phyloP scores from a whole-genome alignment of 2,113 vertebrate genomes.

The Recurvirostra avosetta region DNA sequence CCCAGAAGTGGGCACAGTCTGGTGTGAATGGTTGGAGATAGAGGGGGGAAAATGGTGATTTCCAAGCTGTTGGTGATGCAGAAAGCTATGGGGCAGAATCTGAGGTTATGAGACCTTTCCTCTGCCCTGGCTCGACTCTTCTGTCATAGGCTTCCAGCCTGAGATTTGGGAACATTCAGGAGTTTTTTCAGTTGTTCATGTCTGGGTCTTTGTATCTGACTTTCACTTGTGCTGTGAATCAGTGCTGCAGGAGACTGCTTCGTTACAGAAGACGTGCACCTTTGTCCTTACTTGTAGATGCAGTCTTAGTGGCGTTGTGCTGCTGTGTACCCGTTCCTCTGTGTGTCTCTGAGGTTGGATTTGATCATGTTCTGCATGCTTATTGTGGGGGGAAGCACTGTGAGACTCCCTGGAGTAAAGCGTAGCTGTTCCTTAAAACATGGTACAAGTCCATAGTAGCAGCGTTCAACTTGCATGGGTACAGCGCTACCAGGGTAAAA shows the following conservation, averaged over 20 bases:
- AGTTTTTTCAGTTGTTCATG: background rate
- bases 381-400: no score
- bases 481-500: background rate
- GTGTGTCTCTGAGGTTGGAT: background rate
- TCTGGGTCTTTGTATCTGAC: background rate
- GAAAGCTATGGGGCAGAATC: background rate
- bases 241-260: background rate
- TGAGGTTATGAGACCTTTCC: background rate
- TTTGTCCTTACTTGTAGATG: background rate
- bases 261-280: background rate
- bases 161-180: background rate
- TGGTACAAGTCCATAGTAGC: background rate
- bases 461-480: background rate
- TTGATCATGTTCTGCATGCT: background rate
- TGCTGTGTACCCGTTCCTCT: accelerated
- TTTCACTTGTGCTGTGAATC: background rate
- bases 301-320: accelerated
- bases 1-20: background rate
- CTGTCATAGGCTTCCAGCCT: background rate
- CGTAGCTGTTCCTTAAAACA: background rate
- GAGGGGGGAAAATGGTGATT: background rate
- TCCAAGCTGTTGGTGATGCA: background rate
- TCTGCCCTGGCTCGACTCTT: background rate
- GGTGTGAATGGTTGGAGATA: background rate
- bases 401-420: background rate